Evolutionary conservation across 1,140 invertebrate species (phyloP).

Genomic region (Rhagoletis zephyria): DNA sequence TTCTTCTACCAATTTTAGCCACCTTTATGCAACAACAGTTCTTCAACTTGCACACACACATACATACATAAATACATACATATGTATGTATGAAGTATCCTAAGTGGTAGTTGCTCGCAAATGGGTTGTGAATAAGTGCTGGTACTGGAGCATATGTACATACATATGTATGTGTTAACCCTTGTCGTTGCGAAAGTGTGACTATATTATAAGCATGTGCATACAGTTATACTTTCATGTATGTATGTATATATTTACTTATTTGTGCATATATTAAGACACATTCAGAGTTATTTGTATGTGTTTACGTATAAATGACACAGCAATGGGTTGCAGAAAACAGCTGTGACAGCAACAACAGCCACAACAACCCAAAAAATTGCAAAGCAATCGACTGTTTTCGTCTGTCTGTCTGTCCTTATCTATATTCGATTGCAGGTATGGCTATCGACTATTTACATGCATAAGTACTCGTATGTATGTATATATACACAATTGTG

Average conservation of each 20-base stretch:
- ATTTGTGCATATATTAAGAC: neutral
- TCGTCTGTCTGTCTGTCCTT: neutral
- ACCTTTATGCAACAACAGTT: slow-evolving; percentile 37
- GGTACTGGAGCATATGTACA: neutral
- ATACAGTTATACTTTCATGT: neutral
- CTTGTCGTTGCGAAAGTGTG: neutral
- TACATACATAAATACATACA: neutral
- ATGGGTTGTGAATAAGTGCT: slow-evolving; percentile 44
- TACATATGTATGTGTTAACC: neutral
- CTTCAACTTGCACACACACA: slow-evolving; percentile 6
- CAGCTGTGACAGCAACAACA: slow-evolving; percentile 60
- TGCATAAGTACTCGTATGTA: neutral
- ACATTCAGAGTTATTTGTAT: no score
- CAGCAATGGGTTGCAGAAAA: slow-evolving; percentile 49
- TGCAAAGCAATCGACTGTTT: slow-evolving; percentile 50
- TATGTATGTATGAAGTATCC: neutral
- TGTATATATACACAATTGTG: neutral
- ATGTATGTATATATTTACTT: neutral
- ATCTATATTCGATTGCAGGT: slow-evolving; percentile 28
- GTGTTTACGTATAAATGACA: neutral
- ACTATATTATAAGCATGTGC: neutral
- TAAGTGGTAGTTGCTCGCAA: slow-evolving; percentile 44
- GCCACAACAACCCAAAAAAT: slow-evolving; percentile 21
- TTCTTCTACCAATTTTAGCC: slow-evolving; percentile 46
- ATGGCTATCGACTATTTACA: neutral